These are phyloP conservation scores for Nomada ferruginata DNA, from an alignment of 2,888 invertebrate species.

Conservation along the genomic window DNA sequence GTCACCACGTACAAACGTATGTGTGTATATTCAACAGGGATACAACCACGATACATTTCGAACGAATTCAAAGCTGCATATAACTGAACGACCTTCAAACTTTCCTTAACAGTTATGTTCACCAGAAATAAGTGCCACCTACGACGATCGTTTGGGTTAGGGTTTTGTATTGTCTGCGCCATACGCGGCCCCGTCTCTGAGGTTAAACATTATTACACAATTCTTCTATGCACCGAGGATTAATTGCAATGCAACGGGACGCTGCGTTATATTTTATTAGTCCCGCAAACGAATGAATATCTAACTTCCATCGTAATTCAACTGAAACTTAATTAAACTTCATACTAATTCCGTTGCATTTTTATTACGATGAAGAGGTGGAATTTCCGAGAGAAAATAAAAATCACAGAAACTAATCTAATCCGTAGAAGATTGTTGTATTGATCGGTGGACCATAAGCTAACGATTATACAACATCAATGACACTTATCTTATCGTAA, in stretches of 20 bases:
- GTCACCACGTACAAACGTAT: conserved; percentile 46
- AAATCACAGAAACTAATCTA: conserved; percentile 5
- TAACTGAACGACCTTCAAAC: conserved; percentile 35
- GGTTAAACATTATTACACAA: not conserved
- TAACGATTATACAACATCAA: conserved; percentile 51
- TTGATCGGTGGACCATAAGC: conserved; percentile 25
- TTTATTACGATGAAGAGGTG: too few species aligned
- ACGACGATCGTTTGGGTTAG: not conserved
- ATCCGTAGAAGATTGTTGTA: conserved; percentile 20
- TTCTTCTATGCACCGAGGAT: conserved; percentile 1
- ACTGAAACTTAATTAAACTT: not conserved
- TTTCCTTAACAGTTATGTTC: conserved; percentile 30
- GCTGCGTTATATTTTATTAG: conserved; percentile 19
- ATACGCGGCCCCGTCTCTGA: not conserved
- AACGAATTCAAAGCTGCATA: conserved; percentile 42
- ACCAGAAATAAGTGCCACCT: conserved; percentile 11
- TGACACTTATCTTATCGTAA: conserved; percentile 63
- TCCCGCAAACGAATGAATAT: conserved; percentile 8
- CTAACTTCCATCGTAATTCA: not conserved
- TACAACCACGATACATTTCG: conserved; percentile 25
- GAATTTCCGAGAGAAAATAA: too few species aligned
- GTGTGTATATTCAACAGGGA: conserved; percentile 29
- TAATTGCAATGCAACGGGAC: conserved; percentile 31
- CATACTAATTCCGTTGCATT: not conserved
- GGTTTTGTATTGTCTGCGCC: conserved; percentile 1